Percentiles rank a stretch among this genome's conserved stretches.
phyloP scores from a whole-genome alignment of 2,888 invertebrate genomes.

The Stomorhina lunata region DNA sequence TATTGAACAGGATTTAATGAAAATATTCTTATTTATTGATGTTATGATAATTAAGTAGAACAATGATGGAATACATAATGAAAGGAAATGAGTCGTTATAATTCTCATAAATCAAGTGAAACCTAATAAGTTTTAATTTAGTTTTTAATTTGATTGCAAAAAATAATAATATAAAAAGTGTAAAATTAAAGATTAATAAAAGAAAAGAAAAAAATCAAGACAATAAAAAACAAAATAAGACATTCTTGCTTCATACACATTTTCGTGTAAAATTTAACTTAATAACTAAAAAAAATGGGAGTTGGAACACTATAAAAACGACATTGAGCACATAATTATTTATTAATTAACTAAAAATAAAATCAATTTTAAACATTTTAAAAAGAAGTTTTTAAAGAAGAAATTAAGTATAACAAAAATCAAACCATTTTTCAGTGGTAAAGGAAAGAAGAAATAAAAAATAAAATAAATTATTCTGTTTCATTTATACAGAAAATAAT shows the following conservation, averaged over 20 bases:
- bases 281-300: slow-evolving; percentile 21
- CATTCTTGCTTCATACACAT: slow-evolving; percentile 24
- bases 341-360: slow-evolving; percentile 1
- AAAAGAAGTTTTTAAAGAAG: slow-evolving; percentile 1
- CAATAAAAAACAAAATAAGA: slow-evolving; percentile 25
- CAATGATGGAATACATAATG: slow-evolving; percentile 49
- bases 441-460: slow-evolving; percentile 28
- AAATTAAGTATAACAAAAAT: slow-evolving; percentile 33
- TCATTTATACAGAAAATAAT: slow-evolving; percentile 8
- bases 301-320: slow-evolving; percentile 10
- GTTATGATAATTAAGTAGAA: neutral
- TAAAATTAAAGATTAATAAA: slow-evolving; percentile 12
- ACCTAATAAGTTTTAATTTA: slow-evolving; percentile 50
- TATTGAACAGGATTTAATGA: no score
- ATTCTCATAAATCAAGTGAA: slow-evolving; percentile 26
- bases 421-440: slow-evolving; percentile 13
- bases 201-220: slow-evolving; percentile 19
- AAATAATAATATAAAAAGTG: neutral
- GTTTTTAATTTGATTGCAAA: neutral
- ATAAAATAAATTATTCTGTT: slow-evolving; percentile 11
- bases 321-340: slow-evolving; percentile 22
- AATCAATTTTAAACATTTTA: slow-evolving; percentile 8
- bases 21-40: slow-evolving; percentile 20
- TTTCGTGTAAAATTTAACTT: slow-evolving; percentile 17
- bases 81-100: neutral